Evolutionary conservation across 2,113 vertebrate genomes (phyloP).

Genomic region (Bubalus kerabau): DNA sequence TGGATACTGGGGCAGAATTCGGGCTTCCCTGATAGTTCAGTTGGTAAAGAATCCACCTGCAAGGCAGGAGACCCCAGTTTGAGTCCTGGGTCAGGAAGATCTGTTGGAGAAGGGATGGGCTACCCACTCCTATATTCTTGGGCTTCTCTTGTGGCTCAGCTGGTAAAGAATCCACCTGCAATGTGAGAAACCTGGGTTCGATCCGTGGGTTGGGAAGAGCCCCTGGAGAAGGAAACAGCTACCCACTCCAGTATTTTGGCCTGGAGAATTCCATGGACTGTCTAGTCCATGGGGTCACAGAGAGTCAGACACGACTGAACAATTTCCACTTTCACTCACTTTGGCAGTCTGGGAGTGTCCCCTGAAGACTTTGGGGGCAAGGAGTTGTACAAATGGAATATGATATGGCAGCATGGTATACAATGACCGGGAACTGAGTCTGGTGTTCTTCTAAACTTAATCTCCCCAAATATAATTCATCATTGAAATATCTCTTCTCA

Average conservation of each 20-base stretch:
- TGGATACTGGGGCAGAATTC: not conserved
- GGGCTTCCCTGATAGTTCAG: not conserved
- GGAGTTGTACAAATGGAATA: not conserved
- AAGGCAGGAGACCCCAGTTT: not conserved
- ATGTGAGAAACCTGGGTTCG: not conserved
- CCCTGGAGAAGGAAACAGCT: not conserved
- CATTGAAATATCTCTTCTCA: conserved; percentile 7
- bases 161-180: not conserved
- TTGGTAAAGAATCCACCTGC: not conserved
- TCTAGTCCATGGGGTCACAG: not conserved
- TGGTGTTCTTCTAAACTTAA: not conserved
- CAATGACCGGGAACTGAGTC: not conserved
- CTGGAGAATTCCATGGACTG: not conserved
- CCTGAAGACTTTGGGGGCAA: not conserved
- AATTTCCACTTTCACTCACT: not conserved
- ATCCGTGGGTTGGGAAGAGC: not conserved
- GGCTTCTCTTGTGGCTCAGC: not conserved
- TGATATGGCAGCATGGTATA: not conserved
- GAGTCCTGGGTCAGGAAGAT: not conserved
- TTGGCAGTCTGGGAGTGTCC: not conserved
- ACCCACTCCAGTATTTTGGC: not conserved
- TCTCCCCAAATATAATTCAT: not conserved
- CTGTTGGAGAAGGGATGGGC: not conserved
- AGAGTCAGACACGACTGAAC: not conserved
- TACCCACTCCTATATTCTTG: not conserved